These are phyloP conservation scores for Epirrita christyi DNA, from an alignment of 2,888 invertebrate species.

Conservation along the genomic window DNA sequence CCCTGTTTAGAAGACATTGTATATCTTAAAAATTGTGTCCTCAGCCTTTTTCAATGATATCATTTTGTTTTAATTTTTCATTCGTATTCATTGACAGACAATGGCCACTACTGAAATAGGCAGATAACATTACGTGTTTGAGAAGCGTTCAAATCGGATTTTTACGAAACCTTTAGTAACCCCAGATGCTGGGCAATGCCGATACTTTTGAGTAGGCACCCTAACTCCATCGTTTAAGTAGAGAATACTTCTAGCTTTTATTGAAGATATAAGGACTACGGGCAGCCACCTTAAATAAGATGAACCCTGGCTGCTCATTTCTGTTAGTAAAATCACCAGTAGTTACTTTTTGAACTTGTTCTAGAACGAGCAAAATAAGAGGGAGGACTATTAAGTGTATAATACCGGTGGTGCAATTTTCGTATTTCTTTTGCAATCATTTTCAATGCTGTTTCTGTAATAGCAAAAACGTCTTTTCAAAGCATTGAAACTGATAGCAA, in stretches of 20 bases:
- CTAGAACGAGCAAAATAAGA: not conserved
- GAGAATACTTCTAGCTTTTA: too few relatives aligned
- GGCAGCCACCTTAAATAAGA: too few relatives aligned
- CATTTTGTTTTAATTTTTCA: slow-evolving; percentile 61
- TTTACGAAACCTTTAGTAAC: slow-evolving; percentile 7
- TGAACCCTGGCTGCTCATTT: too few relatives aligned
- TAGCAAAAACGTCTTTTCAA: too few relatives aligned
- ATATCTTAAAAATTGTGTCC: slow-evolving; percentile 82
- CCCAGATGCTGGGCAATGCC: too few relatives aligned
- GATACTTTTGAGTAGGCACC: too few relatives aligned
- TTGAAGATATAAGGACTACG: too few relatives aligned
- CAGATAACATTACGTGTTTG: not conserved
- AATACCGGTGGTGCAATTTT: too few relatives aligned
- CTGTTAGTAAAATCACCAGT: not conserved
- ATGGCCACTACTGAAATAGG: slow-evolving; percentile 32
- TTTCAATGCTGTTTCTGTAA: too few relatives aligned
- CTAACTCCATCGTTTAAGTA: too few relatives aligned
- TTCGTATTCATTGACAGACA: slow-evolving; percentile 57
- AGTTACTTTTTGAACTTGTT: not conserved
- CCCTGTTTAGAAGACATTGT: slow-evolving; percentile 84
- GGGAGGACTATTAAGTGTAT: not conserved
- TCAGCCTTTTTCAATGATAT: slow-evolving; percentile 84
- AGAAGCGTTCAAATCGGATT: slow-evolving; percentile 11
- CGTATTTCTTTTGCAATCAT: too few relatives aligned
- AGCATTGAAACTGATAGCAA: too few relatives aligned